Percentiles rank a stretch among this genome's conserved stretches.
These are phyloP conservation scores for Rhynchotus rufescens DNA, from an alignment of 2,797 vertebrate species.

Conservation along the genomic window DNA sequence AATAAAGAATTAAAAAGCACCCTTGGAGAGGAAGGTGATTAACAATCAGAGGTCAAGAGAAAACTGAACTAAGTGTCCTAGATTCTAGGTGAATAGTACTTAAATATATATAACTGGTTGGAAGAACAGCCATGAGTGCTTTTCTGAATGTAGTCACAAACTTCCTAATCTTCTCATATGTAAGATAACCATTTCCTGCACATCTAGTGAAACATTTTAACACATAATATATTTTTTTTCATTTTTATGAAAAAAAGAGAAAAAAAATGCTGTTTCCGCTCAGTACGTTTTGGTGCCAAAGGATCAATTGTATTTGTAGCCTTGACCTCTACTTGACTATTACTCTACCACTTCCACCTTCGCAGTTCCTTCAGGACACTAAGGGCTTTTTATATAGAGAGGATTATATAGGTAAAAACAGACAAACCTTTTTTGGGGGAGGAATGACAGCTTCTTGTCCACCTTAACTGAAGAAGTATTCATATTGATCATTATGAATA, in stretches of 20 bases:
- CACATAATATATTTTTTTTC: rapidly evolving
- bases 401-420: background rate
- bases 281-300: background rate
- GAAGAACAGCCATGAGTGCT: background rate
- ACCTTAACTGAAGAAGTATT: background rate
- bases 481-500: background rate
- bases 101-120: background rate
- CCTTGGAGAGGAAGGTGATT: background rate
- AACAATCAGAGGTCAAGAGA: background rate
- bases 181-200: background rate
- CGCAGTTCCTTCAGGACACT: background rate
- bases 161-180: background rate
- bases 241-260: background rate
- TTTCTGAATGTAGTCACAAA: background rate
- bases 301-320: background rate
- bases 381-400: background rate
- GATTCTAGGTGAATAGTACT: background rate
- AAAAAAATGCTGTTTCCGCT: background rate
- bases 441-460: background rate
- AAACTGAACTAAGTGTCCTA: background rate
- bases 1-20: background rate
- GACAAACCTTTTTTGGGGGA: background rate
- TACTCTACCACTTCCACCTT: background rate
- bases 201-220: background rate
- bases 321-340: background rate